phyloP scores from a whole-genome alignment of 2,113 vertebrate species.

The Dissostichus mawsoni region DNA sequence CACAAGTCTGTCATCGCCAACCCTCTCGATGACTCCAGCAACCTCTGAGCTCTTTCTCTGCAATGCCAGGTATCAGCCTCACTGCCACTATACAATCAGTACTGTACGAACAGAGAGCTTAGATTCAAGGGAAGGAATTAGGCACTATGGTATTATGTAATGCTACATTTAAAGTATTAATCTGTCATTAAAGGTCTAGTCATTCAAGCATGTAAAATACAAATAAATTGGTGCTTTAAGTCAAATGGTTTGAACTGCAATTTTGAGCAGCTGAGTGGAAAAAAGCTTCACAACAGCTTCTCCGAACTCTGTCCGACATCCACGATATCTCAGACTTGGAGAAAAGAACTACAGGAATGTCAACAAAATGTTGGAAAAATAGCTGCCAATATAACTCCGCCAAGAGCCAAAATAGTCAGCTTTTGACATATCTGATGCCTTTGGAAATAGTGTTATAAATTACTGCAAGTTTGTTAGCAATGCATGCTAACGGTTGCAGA shows the following conservation, averaged over 20 bases:
- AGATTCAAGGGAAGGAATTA: neutral
- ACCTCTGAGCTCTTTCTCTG: slow-evolving; percentile 55
- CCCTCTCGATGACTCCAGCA: slow-evolving; percentile 67
- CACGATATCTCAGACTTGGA: neutral
- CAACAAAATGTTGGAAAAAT: neutral
- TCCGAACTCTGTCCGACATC: neutral
- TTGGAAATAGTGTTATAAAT: too few relatives aligned
- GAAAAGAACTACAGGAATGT: neutral
- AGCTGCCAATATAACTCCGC: too few relatives aligned
- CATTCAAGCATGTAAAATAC: neutral
- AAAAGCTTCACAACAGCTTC: neutral
- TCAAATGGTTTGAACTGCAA: neutral
- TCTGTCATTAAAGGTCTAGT: neutral
- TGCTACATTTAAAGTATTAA: neutral
- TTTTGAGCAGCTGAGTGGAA: neutral
- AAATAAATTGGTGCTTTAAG: too few relatives aligned
- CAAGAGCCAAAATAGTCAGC: too few relatives aligned
- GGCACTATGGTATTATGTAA: neutral
- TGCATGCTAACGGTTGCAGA: neutral
- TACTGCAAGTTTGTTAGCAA: neutral
- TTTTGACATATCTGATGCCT: too few relatives aligned
- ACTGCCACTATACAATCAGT: neutral
- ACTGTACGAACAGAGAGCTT: neutral
- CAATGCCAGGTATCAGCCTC: neutral
- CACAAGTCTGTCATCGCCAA: slow-evolving; percentile 79